Percentiles rank a stretch among this genome's conserved stretches.
These are phyloP conservation scores for Anthrax anthrax DNA, from an alignment of 2,888 invertebrate genomes.

Conservation along the genomic window DNA sequence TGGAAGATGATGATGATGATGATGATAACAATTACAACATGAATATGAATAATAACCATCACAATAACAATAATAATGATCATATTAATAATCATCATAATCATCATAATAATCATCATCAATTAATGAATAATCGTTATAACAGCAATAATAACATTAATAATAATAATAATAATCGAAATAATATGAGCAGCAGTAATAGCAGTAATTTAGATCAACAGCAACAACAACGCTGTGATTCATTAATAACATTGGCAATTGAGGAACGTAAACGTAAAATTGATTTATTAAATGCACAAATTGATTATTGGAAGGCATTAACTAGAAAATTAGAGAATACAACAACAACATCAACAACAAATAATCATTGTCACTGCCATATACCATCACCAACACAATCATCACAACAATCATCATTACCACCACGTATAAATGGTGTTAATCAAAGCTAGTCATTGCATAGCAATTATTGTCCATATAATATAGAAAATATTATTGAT, in stretches of 20 bases:
- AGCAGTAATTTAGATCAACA: no score
- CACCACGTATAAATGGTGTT: conserved; percentile 17
- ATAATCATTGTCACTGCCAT: conserved; percentile 8
- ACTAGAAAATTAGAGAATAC: conserved; percentile 27
- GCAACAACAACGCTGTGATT: conserved; percentile 18
- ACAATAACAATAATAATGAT: conserved; percentile 13
- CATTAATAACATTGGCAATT: conserved; percentile 26
- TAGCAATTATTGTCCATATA: no score
- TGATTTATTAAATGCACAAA: conserved; percentile 30
- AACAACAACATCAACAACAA: conserved; percentile 3
- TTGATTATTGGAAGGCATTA: conserved; percentile 31
- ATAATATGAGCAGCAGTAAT: no score
- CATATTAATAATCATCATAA: conserved; percentile 15
- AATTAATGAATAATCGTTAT: neutral
- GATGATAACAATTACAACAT: neutral
- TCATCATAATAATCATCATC: neutral
- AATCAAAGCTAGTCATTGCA: conserved; percentile 16
- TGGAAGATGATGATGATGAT: conserved; percentile 26
- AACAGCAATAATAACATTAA: neutral
- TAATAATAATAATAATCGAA: no score
- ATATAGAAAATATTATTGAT: neutral
- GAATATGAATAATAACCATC: neutral
- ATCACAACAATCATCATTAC: neutral
- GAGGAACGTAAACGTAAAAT: conserved; percentile 32
- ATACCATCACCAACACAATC: conserved; percentile 1